Conservation (phyloP, 2,113 vertebrate genomes). For the Centropus unirufus region DNA sequence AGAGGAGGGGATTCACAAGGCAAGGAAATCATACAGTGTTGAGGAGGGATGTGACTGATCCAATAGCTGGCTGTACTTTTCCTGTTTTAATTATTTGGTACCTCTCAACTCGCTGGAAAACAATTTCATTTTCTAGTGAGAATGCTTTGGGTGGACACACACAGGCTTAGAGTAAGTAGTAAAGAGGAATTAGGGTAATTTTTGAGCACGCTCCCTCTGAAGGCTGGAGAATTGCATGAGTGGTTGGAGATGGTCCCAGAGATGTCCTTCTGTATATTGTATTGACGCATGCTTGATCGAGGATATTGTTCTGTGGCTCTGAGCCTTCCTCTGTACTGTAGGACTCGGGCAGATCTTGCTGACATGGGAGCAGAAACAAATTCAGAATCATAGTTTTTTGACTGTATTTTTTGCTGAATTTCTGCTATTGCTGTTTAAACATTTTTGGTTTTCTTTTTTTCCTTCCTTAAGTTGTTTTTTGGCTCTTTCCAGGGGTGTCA, state of each 20-base stretch:
- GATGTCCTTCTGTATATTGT: neutral
- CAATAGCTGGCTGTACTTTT: neutral
- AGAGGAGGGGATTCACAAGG: neutral
- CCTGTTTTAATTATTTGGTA: neutral
- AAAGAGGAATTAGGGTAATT: neutral
- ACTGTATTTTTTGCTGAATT: neutral
- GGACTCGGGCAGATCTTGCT: neutral
- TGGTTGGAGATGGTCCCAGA: neutral
- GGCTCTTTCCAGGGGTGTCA: neutral
- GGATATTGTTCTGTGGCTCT: neutral
- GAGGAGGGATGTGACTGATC: neutral
- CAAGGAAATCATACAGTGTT: neutral
- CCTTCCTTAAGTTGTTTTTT: neutral
- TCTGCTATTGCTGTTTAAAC: neutral
- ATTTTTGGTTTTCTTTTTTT: neutral
- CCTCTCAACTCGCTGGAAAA: neutral
- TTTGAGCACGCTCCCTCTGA: neutral
- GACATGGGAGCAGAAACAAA: neutral
- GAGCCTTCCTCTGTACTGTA: neutral
- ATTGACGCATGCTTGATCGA: neutral
- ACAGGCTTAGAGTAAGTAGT: neutral
- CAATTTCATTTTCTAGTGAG: accelerated
- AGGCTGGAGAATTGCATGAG: neutral
- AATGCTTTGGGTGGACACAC: neutral
- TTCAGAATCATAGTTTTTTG: neutral